Base-by-base conservation (phyloP, 2,888 invertebrate genomes). In the Conops quadrifasciatus region DNA sequence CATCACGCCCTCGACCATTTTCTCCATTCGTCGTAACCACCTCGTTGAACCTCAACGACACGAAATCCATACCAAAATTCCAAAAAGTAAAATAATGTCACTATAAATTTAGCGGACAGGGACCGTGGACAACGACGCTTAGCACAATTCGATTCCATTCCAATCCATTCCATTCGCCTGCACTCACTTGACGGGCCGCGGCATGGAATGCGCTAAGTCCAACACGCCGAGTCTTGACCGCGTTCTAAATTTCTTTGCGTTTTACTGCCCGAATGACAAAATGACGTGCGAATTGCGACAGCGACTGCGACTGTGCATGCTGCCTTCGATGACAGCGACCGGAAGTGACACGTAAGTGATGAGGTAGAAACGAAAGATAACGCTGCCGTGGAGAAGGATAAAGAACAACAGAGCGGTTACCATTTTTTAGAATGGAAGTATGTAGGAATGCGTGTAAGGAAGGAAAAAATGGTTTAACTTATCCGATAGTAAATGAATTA, bases 1-100 rank as follows among this genome's bases (percentile, higher is more conserved):
- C 36, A 36, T 36, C 36, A 36, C 36, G 36, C 36, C 9, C 4
- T 36, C 9, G 36, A 4, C 36, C 36, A 9, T 9, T 36, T 36
- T 36, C 9, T 9, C 36, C 4, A 36, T 36, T 4, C 9, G 9
- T 36, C 36, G 36, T 9, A 36, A 36, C 36, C 36, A 36, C 9
- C n/a, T n/a, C n/a, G n/a, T n/a, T n/a, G n/a, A n/a, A n/a, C n/a
- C n/a, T 36, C 36, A 36, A 36, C 36, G 36, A 36, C 9, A 36
- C 36, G 36, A 9, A 36, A 36, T 7, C 36, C 36, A 36, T 60
- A 73, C 66, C 71, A 73, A 73, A 73, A 73, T 73, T 68, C 71
- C 73, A 58, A 69, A 66, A 65, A 59, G 60, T 66, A 30, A 73
- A 73, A 73, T 71, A 56, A 71, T 71, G 71, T 73, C 71, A 47